Evolutionary conservation across 2,797 vertebrate species (phyloP), one percentile per base, ranked within the genome.

Genomic region (Tangara arthus): DNA sequence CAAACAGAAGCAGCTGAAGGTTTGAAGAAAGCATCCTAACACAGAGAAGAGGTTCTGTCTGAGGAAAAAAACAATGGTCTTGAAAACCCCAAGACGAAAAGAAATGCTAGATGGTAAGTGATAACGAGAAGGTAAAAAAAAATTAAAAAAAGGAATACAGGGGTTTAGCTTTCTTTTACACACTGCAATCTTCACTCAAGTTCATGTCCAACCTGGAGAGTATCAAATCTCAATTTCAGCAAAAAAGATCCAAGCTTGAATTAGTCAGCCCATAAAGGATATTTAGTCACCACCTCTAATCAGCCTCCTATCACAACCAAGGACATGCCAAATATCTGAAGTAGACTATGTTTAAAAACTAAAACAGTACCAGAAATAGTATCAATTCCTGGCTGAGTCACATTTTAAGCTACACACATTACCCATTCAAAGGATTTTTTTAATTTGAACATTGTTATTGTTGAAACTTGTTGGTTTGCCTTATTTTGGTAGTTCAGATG

Each of bases 341-440:
- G 63, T 0, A 66, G 75, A 77, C 35, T 89, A 12, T 1, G 11
- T 82, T 81, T 86, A 80, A 94, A 80, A 94, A 44, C 81, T 92
- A 61, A 71, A 95, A 65, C 20, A 85, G 64, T 41, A 90, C 65
- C 65, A 87, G 69, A 72, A 97, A 94, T 87, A 94, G 90, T 64
- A 95, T 89, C 87, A 93, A 91, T 55, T 94, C 84, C 89, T 87
- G 82, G 30, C 93, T 92, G 90, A 95, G 60, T 89, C 93, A 92
- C 78, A 57, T 91, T 88, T 91, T 79, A 90, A 91, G 47, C 87
- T 91, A 85, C 42, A 87, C 64, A 71, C 53, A 63, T 69, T 66
- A 81, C 27, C 79, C 65, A 49, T 88, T 95, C 82, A 93, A 94
- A 83, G 30, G 34, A 87, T 72, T 94, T 90, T 56, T 34, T 15